Conservation (phyloP, 2,888 invertebrate genomes). For the Tubiluchus corallicola region DNA sequence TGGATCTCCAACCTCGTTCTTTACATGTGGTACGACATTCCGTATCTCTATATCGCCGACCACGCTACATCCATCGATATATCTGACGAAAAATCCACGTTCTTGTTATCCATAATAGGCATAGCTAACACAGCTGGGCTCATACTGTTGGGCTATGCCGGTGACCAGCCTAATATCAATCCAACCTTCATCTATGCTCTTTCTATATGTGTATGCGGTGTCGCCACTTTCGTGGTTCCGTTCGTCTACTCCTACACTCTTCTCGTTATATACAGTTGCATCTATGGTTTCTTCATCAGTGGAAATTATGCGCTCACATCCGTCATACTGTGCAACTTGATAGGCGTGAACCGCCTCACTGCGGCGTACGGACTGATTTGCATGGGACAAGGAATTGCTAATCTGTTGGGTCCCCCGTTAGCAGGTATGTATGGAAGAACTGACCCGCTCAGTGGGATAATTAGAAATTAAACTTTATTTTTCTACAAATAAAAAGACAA, state of each 20-base stretch:
- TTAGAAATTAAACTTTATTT: too few species aligned
- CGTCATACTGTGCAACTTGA: slow-evolving; percentile 70
- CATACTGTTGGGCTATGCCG: slow-evolving; percentile 70
- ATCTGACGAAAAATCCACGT: slow-evolving; percentile 49
- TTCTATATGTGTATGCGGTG: slow-evolving; percentile 40
- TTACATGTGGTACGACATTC: slow-evolving; percentile 76
- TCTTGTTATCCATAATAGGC: slow-evolving; percentile 65
- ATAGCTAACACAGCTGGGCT: slow-evolving; percentile 73
- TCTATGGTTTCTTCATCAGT: slow-evolving; percentile 71
- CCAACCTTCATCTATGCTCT: slow-evolving; percentile 60
- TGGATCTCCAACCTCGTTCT: slow-evolving; percentile 68
- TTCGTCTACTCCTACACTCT: too few species aligned
- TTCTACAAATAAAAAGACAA: too few species aligned
- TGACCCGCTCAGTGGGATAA: too few species aligned
- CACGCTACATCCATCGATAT: slow-evolving; percentile 50
- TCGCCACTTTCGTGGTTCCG: slow-evolving; percentile 22
- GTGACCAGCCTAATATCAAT: slow-evolving; percentile 65
- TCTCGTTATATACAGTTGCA: slow-evolving; percentile 42
- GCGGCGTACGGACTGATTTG: slow-evolving; percentile 72
- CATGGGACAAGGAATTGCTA: slow-evolving; percentile 72
- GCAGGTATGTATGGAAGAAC: slow-evolving; percentile 55
- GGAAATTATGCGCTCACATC: slow-evolving; percentile 80
- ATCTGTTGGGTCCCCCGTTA: slow-evolving; percentile 69
- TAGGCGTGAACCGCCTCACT: slow-evolving; percentile 72
- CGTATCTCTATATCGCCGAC: slow-evolving; percentile 80